phyloP scores from a whole-genome alignment of 2,113 vertebrate genomes.

The Junco hyemalis region DNA sequence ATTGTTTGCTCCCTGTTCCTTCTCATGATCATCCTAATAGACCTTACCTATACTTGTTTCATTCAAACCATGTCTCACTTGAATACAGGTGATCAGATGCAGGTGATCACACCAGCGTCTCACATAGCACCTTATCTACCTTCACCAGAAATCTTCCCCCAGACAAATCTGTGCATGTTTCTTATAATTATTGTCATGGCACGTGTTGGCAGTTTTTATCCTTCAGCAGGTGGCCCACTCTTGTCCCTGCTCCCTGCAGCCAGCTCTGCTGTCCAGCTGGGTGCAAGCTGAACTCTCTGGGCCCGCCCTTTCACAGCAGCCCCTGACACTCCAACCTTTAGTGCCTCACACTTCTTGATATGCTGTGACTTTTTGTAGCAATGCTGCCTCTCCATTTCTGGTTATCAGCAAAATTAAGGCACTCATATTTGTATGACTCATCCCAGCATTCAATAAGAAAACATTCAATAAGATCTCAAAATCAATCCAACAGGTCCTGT shows the following conservation, averaged over 20 bases:
- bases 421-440: background rate
- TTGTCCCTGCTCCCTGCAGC: background rate
- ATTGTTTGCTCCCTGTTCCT: background rate
- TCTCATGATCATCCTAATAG: background rate
- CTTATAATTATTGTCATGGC: background rate
- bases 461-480: background rate
- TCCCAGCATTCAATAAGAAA: background rate
- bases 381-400: background rate
- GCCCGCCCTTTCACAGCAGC: background rate
- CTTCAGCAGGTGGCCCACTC: background rate
- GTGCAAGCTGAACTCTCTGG: accelerated
- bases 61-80: background rate
- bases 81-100: background rate
- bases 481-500: background rate
- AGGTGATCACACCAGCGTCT: accelerated
- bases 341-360: accelerated
- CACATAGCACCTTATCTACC: background rate
- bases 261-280: background rate
- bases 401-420: background rate
- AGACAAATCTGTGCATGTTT: background rate
- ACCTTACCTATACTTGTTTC: background rate
- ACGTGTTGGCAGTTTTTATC: background rate
- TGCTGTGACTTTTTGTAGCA: background rate
- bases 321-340: background rate
- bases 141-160: background rate